Base-by-base conservation (phyloP, 2,888 invertebrate genomes). In the Dryocosmus kuriphilus region DNA sequence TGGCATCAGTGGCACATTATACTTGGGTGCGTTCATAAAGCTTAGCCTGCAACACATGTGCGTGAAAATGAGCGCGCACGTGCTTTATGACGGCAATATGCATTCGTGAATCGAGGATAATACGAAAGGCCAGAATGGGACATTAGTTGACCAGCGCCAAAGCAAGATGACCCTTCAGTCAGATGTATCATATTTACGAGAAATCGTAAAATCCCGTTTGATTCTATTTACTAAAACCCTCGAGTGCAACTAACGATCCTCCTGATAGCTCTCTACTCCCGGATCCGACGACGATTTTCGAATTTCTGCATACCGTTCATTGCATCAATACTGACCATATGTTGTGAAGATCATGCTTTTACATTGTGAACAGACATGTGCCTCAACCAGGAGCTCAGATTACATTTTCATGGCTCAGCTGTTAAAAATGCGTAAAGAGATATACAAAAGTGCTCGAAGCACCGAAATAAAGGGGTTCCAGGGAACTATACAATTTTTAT, bases 161-260 rank as follows among this genome's bases (percentile, higher is more conserved):
- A 11, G 46, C 30, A 51, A 46, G 46, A 51, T 38, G 27, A 51
- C 27, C 30, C 51, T 71, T 71, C 51, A 71, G 51, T n/a, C 30
- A 24, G 46, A 71, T 51, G 32, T 51, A 51, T 4, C 46, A 71
- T 57, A 51, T 71, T 71, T 71, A 71, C 71, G 71, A 71, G 27
- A 9, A 4, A 2, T 71, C 71, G 24, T 71, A 71, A 71, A 71
- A n/a, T 71, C 30, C 51, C 51, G n/a, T 30, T 46, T 27, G 30
- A 71, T 51, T 71, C n/a, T 51, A 51, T 46, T 67, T 71, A 71
- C 51, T 46, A 30, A 71, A 71, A 71, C n/a, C n/a, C 35, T 65
- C 19, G n/a, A 71, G 51, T 71, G 11, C 11, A 71, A 32, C n/a
- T 19, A 71, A 32, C 71, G n/a, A 55, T 55, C n/a, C n/a, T 55